These are phyloP conservation scores for Maniola jurtina DNA, from an alignment of 1,140 invertebrate species.

Conservation along the genomic window DNA sequence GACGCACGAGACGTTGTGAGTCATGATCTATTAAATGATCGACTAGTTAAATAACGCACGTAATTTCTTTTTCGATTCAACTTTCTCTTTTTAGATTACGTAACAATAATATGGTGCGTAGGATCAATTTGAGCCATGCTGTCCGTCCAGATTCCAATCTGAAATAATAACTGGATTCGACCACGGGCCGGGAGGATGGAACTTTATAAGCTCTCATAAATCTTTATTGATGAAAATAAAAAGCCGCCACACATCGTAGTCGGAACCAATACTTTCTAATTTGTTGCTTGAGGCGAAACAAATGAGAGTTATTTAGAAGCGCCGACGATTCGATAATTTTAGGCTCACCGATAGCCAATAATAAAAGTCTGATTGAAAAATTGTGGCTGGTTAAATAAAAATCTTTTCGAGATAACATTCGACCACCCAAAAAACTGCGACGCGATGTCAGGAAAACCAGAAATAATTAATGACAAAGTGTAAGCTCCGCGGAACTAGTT, in stretches of 20 bases:
- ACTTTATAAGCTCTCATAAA: constrained; percentile 56
- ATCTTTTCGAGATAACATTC: constrained; percentile 15
- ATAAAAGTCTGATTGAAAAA: constrained; percentile 31
- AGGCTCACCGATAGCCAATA: constrained; percentile 28
- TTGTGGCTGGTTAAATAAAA: constrained; percentile 22
- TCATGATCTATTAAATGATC: constrained; percentile 23
- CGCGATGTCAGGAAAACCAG: constrained; percentile 20
- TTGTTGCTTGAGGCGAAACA: constrained; percentile 63
- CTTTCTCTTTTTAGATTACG: constrained; percentile 45
- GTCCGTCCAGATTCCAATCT: constrained; percentile 50
- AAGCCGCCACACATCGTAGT: constrained; percentile 43
- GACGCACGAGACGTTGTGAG: constrained; percentile 13
- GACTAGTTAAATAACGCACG: constrained; percentile 23
- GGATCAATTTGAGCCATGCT: constrained; percentile 30
- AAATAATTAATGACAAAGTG: constrained; percentile 37
- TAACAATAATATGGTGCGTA: constrained; percentile 34
- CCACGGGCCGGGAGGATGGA: constrained; percentile 34
- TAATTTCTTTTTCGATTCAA: constrained; percentile 38
- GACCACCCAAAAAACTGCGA: constrained; percentile 31
- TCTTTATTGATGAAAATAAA: constrained; percentile 66
- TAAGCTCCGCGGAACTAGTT: constrained; percentile 43
- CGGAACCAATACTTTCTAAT: constrained; percentile 70
- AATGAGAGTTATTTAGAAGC: constrained; percentile 60
- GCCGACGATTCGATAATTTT: constrained; percentile 53
- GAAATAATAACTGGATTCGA: constrained; percentile 58